These are phyloP conservation scores for Leucania comma DNA, from an alignment of 2,888 invertebrate genomes.

Conservation along the genomic window DNA sequence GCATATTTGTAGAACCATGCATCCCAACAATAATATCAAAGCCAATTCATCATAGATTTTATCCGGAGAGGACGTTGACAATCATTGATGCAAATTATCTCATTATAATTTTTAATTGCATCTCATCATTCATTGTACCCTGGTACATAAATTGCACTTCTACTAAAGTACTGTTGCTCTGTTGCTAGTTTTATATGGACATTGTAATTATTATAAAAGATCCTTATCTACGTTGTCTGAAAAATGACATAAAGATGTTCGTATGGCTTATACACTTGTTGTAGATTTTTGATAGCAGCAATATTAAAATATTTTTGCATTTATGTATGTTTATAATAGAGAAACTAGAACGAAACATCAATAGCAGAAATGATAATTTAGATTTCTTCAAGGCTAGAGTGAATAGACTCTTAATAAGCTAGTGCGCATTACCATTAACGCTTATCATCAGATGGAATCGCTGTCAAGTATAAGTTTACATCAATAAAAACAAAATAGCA, in stretches of 20 bases:
- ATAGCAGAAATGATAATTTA: not conserved
- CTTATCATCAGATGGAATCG: no score
- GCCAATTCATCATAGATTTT: constrained; percentile 32
- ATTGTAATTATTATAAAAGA: constrained; percentile 23
- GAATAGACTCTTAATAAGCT: no score
- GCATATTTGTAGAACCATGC: not conserved
- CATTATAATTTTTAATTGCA: constrained; percentile 60
- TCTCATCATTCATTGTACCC: constrained; percentile 42
- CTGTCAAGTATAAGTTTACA: no score
- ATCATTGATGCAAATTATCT: constrained; percentile 55
- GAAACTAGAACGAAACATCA: not conserved
- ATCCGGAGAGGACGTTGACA: constrained; percentile 47
- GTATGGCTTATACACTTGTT: not conserved
- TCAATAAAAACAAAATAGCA: no score
- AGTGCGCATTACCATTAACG: no score
- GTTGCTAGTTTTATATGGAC: constrained; percentile 18
- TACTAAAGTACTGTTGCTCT: constrained; percentile 14
- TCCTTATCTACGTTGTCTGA: constrained; percentile 27
- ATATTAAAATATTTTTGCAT: not conserved
- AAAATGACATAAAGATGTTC: constrained; percentile 12
- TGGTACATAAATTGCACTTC: constrained; percentile 37
- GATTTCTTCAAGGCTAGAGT: no score
- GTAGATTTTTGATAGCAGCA: constrained; percentile 8
- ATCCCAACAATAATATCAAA: constrained; percentile 16
- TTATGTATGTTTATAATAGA: not conserved